Base-by-base conservation (phyloP, 2,113 vertebrate genomes). In the Vanacampus margaritifer region DNA sequence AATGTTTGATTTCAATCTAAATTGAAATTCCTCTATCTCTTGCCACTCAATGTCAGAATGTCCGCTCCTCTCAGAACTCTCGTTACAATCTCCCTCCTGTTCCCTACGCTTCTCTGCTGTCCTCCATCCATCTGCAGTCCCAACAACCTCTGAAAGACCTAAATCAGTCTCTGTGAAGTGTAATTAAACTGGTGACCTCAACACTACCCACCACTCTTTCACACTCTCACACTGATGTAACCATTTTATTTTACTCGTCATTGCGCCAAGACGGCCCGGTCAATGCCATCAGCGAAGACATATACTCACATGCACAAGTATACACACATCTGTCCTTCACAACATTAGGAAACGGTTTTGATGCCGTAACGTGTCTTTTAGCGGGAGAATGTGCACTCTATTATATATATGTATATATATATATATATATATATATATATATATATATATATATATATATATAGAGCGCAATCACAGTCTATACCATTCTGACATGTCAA, bases 181-280 rank as follows among this genome's bases (percentile, higher is more conserved):
- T 83, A 87, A 90, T 88, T 87, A 88, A 78, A 85, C 76, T 51
- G 43, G 28, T 32, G 79, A 88, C 87, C 85, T 87, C 78, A 82
- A 70, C 59, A 67, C 64, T 60, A 58, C 65, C 71, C 73, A 75
- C 75, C 78, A 32, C 68, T 76, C 69, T 70, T 60, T 78, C 83
- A 80, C 60, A 69, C 77, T 65, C 79, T 76, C 78, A 79, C 80
- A 70, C 73, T 73, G 80, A 83, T 79, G 48, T 24, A 53, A 71
- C 46, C n/a, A 3, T 76, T 84, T 79, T 67, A 83, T 84, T 87
- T 74, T 74, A 67, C 67, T 35, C 64, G 60, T 72, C 28, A 50
- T 69, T 21, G 36, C 39, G 14, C 59, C 43, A 3, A 51, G 65
- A 67, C 57, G 68, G 60, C 50, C 43, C 41, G 5, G n/a, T n/a